Evolutionary conservation across 1,140 invertebrate species (phyloP).

Genomic region (Paralvinella palmiformis): DNA sequence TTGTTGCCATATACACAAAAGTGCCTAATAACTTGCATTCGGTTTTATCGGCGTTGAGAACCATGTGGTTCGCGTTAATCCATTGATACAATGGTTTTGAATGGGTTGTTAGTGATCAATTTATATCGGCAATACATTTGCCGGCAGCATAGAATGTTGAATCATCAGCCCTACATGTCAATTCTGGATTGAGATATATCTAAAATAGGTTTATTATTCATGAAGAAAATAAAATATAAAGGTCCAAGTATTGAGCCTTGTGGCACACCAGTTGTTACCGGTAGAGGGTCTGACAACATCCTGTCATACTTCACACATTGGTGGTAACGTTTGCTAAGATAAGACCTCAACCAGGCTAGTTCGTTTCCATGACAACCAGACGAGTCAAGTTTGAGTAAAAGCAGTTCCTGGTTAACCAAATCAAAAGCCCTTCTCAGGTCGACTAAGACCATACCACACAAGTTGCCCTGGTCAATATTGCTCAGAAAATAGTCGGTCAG

Average conservation of each 20-base stretch:
- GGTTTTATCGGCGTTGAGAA: no score
- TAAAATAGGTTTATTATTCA: neutral
- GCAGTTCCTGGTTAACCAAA: neutral
- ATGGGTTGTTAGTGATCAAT: neutral
- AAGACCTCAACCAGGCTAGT: neutral
- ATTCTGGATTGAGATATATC: no score
- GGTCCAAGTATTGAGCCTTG: no score
- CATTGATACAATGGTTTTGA: neutral
- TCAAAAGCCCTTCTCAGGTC: neutral
- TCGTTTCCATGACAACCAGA: neutral
- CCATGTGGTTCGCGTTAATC: neutral
- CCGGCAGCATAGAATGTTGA: neutral
- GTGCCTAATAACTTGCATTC: conserved; percentile 1
- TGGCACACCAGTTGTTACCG: no score
- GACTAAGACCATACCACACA: neutral
- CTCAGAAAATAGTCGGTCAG: no score
- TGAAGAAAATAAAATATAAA: neutral
- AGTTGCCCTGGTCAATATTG: neutral
- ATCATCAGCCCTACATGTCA: neutral
- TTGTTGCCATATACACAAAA: no score
- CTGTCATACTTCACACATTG: no score
- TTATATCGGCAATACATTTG: neutral
- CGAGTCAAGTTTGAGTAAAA: neutral
- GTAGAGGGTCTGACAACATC: no score
- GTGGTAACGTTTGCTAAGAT: neutral